Conservation (phyloP, 2,113 vertebrate genomes). For the Cheilinus undulatus region DNA sequence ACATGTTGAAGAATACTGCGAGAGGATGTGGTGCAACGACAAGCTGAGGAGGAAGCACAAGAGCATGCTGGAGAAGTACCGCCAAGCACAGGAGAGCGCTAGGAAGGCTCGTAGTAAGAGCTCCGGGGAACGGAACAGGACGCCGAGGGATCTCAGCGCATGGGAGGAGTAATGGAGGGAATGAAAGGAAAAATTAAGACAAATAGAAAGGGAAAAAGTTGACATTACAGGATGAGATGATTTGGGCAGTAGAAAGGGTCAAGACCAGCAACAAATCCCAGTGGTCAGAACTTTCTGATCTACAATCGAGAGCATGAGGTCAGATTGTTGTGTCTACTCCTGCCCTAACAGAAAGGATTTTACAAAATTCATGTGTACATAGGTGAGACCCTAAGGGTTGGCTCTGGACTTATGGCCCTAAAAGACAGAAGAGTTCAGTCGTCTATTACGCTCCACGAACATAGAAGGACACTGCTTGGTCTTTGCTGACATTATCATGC, state of each 20-base stretch:
- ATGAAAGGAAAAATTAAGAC: not conserved
- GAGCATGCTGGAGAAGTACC: conserved; percentile 85
- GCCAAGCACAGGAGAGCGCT: conserved; percentile 86
- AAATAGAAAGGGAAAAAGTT: conserved; percentile 1
- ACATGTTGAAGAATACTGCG: conserved; percentile 91
- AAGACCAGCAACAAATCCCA: conserved; percentile 6
- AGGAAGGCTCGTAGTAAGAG: conserved; percentile 86
- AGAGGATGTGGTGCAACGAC: conserved; percentile 91
- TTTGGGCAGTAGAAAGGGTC: not conserved
- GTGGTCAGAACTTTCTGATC: conserved; percentile 3
- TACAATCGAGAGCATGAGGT: conserved; percentile 5
- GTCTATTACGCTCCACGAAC: conserved; percentile 7
- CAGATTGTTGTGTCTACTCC: not conserved
- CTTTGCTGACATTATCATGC: conserved; percentile 3
- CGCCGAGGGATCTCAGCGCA: conserved; percentile 85
- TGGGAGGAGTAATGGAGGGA: conserved; percentile 46
- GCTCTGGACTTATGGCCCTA: not conserved
- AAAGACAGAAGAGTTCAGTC: not conserved
- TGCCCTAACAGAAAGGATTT: conserved; percentile 4
- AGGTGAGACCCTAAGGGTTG: not conserved
- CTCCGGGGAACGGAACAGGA: conserved; percentile 86
- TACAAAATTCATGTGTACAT: conserved; percentile 3
- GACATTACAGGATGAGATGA: conserved; percentile 5
- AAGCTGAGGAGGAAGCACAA: conserved; percentile 85
- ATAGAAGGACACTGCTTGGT: not conserved